Conservation (phyloP, 2,797 vertebrate genomes). For the Ceyx erithaca region DNA sequence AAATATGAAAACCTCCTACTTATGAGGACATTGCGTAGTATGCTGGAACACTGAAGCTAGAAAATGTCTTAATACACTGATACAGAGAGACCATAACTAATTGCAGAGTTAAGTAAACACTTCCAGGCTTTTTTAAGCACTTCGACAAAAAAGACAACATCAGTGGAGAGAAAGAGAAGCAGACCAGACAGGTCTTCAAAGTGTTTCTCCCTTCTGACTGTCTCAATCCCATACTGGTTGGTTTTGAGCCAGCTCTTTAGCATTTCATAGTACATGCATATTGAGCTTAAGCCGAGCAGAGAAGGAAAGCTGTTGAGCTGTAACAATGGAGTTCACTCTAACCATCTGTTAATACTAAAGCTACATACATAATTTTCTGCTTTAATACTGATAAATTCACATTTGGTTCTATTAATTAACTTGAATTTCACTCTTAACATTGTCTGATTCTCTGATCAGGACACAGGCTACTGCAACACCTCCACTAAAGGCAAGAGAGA, state of each 20-base stretch:
- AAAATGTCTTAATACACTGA: background rate
- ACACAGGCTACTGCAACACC: background rate
- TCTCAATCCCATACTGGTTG: background rate
- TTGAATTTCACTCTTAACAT: background rate
- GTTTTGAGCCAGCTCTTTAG: background rate
- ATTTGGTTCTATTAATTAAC: background rate
- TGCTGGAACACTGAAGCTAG: background rate
- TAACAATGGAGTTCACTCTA: background rate
- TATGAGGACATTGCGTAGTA: fast-evolving
- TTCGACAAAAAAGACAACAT: background rate
- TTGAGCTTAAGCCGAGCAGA: background rate
- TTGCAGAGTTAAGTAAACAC: background rate
- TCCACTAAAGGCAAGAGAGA: background rate
- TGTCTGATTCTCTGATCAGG: background rate
- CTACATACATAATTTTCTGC: background rate
- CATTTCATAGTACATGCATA: background rate
- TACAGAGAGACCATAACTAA: background rate
- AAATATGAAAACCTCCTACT: background rate
- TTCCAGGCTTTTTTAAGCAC: background rate
- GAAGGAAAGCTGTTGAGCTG: background rate
- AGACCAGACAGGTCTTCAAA: background rate
- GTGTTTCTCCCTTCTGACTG: background rate
- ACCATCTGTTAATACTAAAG: background rate
- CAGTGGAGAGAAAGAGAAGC: background rate
- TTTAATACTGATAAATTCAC: background rate